phyloP scores from a whole-genome alignment of 1,140 invertebrate genomes.

The Pteromalus puparum region DNA sequence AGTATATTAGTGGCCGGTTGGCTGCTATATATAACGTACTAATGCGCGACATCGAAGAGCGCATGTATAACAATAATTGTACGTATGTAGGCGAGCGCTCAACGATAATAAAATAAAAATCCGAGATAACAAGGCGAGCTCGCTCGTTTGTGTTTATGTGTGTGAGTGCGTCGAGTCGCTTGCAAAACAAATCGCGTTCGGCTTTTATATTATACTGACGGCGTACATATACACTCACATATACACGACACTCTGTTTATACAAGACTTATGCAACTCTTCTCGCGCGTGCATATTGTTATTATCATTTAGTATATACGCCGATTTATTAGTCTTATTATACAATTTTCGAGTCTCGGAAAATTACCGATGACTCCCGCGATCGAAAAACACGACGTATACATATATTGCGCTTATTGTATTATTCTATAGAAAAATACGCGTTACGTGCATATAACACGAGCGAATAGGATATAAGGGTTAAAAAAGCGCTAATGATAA shows the following conservation, averaged over 20 bases:
- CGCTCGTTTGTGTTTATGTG: neutral
- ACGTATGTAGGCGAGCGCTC: slow-evolving; percentile 15
- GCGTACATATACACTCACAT: neutral
- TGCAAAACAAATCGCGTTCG: slow-evolving; percentile 53
- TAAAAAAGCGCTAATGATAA: neutral
- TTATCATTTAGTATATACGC: slow-evolving; percentile 46
- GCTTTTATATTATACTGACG: slow-evolving; percentile 48
- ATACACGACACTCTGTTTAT: slow-evolving; percentile 46
- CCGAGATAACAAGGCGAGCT: slow-evolving; percentile 30
- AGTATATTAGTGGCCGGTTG: no score
- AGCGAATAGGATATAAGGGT: neutral
- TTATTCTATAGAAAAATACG: neutral
- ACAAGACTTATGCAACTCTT: slow-evolving; percentile 53
- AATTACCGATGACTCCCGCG: slow-evolving; percentile 16
- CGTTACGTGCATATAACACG: neutral
- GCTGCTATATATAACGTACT: neutral
- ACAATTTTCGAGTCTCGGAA: slow-evolving; percentile 46
- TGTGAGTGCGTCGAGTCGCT: slow-evolving; percentile 14
- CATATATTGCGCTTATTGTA: neutral
- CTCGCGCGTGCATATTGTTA: slow-evolving; percentile 43
- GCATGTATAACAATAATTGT: slow-evolving; percentile 4
- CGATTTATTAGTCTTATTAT: slow-evolving; percentile 51
- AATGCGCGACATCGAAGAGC: neutral
- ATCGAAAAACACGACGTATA: neutral
- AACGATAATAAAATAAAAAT: slow-evolving; percentile 47